Evolutionary conservation across 1,140 invertebrate genomes (phyloP).

Genomic region (Drosophila insularis): DNA sequence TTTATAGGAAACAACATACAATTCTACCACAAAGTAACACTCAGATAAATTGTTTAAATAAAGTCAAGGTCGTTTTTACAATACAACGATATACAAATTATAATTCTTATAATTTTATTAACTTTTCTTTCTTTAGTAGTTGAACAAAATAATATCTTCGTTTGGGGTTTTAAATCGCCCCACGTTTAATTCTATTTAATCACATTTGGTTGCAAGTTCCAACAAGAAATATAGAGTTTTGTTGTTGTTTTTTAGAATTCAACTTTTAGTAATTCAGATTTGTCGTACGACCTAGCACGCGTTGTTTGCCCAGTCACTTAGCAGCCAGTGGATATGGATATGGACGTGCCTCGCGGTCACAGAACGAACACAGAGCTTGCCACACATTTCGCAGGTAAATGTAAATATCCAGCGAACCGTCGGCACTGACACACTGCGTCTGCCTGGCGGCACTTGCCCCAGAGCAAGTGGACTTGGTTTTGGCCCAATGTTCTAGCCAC

Average conservation of each 20-base stretch:
- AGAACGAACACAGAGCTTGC: slow-evolving; percentile 53
- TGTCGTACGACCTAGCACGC: slow-evolving; percentile 62
- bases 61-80: too few relatives aligned
- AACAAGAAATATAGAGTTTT: too few relatives aligned
- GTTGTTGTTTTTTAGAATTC: neutral
- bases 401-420: slow-evolving; percentile 51
- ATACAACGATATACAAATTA: too few relatives aligned
- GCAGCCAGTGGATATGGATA: slow-evolving; percentile 37
- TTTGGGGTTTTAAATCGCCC: too few relatives aligned
- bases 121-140: too few relatives aligned
- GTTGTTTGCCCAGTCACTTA: slow-evolving; percentile 65
- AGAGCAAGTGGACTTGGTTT: neutral
- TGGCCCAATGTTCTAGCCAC: neutral
- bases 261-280: slow-evolving; percentile 40
- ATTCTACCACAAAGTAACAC: too few relatives aligned
- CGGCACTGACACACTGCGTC: slow-evolving; percentile 14
- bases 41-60: too few relatives aligned
- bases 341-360: slow-evolving; percentile 52
- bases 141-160: too few relatives aligned
- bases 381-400: slow-evolving; percentile 67
- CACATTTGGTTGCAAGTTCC: too few relatives aligned
- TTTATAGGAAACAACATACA: too few relatives aligned
- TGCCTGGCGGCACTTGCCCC: neutral
- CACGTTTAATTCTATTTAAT: too few relatives aligned
- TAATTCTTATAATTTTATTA: too few relatives aligned